Conservation (phyloP, 2,113 vertebrate genomes). For the Macrotis lagotis region DNA sequence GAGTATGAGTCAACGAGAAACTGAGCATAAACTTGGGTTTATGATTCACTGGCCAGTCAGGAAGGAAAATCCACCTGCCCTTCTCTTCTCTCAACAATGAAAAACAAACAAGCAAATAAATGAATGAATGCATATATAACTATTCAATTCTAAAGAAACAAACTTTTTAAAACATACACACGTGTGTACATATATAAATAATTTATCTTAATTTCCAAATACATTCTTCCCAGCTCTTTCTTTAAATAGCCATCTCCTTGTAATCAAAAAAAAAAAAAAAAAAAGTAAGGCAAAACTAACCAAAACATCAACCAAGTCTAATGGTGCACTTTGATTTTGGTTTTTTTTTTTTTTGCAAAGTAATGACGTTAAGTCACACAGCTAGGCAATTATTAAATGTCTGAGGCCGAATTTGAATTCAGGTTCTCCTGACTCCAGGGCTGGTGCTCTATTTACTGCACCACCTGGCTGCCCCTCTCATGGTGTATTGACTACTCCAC, state of each 20-base stretch:
- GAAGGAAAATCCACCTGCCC: slow-evolving; percentile 24
- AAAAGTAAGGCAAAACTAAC: neutral
- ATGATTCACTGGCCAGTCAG: slow-evolving; percentile 22
- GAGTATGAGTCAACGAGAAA: slow-evolving; percentile 6
- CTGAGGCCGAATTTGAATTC: too few species aligned
- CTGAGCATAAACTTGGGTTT: slow-evolving; percentile 39
- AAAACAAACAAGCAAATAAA: slow-evolving; percentile 6
- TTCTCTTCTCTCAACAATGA: slow-evolving; percentile 20
- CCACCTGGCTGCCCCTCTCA: too few species aligned
- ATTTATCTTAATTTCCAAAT: neutral
- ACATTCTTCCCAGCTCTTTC: neutral
- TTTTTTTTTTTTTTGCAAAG: too few species aligned
- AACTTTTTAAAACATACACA: neutral
- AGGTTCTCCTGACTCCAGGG: too few species aligned
- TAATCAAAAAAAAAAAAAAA: neutral
- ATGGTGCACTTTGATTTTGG: too few species aligned
- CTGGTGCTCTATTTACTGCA: too few species aligned
- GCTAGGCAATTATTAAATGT: too few species aligned
- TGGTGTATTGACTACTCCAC: neutral
- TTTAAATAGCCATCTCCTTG: neutral
- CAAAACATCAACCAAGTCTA: neutral
- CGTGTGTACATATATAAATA: neutral
- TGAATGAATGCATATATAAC: neutral
- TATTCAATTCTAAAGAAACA: neutral
- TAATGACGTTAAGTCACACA: too few species aligned